Percentiles rank a stretch among this genome's conserved stretches.
Evolutionary conservation across 2,113 vertebrate species (phyloP).

Genomic region (Vombatus ursinus): DNA sequence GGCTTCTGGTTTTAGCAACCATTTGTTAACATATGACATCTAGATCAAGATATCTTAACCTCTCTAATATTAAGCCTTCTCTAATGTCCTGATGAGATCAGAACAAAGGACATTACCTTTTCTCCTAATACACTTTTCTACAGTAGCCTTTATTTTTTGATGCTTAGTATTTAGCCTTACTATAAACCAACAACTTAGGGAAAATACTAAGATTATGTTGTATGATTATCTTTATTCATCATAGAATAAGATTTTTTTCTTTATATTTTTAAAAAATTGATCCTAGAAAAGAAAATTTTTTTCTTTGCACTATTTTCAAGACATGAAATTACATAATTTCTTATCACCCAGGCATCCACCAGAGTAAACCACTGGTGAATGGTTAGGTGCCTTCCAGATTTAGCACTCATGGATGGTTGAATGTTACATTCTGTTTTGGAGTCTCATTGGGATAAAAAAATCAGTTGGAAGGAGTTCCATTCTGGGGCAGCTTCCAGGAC

Average conservation of each 20-base stretch:
- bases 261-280: not conserved
- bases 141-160: not conserved
- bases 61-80: not conserved
- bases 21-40: not conserved
- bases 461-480: not conserved
- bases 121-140: not conserved
- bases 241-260: not conserved
- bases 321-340: not conserved
- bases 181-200: not conserved
- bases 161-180: not conserved
- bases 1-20: not conserved
- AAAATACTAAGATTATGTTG: not conserved
- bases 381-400: not conserved
- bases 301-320: not conserved
- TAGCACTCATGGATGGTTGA: not conserved
- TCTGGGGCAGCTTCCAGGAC: not conserved
- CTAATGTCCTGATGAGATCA: not conserved
- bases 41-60: not conserved
- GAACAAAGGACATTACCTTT: not conserved
- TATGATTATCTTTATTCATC: not conserved
- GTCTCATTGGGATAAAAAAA: not conserved
- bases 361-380: not conserved
- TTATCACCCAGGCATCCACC: not conserved
- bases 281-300: too few species aligned
- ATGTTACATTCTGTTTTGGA: not conserved